Conservation (phyloP, 2,113 vertebrate genomes). For the Melierax canorus region DNA sequence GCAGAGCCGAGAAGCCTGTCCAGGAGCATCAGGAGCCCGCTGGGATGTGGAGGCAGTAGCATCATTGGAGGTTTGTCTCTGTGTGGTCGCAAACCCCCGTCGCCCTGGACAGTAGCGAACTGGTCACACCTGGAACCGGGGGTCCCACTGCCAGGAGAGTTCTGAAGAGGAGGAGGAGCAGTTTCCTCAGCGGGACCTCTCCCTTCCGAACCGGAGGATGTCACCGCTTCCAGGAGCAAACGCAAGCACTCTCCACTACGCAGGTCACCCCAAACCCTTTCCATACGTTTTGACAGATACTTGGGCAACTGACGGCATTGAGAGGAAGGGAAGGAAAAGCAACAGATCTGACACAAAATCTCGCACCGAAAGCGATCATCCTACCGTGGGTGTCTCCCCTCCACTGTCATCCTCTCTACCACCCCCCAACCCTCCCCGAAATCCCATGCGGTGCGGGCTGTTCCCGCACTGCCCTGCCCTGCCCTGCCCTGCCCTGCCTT, state of each 20-base stretch:
- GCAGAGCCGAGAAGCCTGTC: neutral
- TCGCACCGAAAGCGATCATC: neutral
- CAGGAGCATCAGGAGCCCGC: neutral
- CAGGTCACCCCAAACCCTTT: neutral
- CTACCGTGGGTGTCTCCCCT: accelerated
- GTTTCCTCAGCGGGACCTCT: neutral
- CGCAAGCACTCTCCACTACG: neutral
- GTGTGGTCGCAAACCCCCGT: neutral
- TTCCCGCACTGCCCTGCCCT: neutral
- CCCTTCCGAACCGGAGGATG: neutral
- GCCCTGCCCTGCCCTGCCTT: too few relatives aligned
- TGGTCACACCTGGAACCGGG: neutral
- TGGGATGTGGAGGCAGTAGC: neutral
- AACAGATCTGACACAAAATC: neutral
- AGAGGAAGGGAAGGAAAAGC: neutral
- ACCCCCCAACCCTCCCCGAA: too few relatives aligned
- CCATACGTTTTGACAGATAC: neutral
- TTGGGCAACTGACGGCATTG: neutral
- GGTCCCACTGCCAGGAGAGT: neutral
- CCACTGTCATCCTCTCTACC: neutral
- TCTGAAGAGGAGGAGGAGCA: neutral
- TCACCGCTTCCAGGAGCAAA: neutral
- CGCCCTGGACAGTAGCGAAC: neutral
- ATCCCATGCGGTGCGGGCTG: accelerated
- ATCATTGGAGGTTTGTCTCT: neutral